A percentile compares a stretch with the other conserved stretches of the same genome.
Conservation (phyloP, 2,797 vertebrate genomes). For the Gobionotothen gibberifrons region DNA sequence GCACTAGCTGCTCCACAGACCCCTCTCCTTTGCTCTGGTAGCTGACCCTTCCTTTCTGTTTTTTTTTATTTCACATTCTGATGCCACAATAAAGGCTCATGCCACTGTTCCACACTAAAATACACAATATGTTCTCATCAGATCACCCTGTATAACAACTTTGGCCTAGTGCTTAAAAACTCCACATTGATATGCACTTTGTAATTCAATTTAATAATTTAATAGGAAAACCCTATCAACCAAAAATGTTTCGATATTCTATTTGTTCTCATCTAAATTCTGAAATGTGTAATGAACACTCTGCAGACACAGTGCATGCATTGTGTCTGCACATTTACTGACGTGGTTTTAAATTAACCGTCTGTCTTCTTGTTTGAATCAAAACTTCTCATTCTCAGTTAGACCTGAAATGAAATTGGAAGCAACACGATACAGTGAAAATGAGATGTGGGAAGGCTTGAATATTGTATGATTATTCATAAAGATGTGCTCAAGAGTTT, state of each 20-base stretch:
- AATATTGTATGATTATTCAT: neutral
- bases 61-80: neutral
- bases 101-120: neutral
- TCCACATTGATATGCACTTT: conserved; percentile 8
- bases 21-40: neutral
- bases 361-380: neutral
- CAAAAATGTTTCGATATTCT: conserved; percentile 10
- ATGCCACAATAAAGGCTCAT: conserved; percentile 8
- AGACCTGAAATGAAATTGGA: neutral
- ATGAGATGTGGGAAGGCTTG: neutral
- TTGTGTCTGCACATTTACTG: neutral
- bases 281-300: neutral
- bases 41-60: neutral
- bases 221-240: neutral
- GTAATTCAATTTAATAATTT: conserved; percentile 11
- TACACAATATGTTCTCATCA: neutral
- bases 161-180: conserved; percentile 23
- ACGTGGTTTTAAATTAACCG: neutral
- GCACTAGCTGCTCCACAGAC: conserved; percentile 1
- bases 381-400: neutral
- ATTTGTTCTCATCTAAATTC: neutral
- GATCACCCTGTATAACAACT: conserved; percentile 11
- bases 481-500: neutral
- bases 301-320: neutral
- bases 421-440: neutral